These are phyloP conservation scores for Poecilobothrus nobilitatus DNA, from an alignment of 2,888 invertebrate genomes.

Conservation along the genomic window DNA sequence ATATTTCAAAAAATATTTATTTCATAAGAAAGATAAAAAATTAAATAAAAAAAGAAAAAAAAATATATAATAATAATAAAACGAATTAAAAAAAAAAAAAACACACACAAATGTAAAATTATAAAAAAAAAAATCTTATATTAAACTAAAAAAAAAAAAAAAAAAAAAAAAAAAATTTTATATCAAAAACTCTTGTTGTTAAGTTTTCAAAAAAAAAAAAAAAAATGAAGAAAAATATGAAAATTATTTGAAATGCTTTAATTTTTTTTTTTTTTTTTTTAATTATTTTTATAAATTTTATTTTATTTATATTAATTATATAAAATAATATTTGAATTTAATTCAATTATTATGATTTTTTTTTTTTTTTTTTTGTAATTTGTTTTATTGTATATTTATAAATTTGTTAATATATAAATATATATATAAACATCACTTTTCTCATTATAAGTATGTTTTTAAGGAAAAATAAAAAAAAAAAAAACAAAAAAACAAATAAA, in stretches of 20 bases:
- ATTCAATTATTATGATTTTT: neutral
- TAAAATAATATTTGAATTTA: neutral
- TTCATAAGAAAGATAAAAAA: too few relatives aligned
- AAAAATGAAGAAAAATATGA: too few relatives aligned
- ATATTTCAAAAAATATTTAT: too few relatives aligned
- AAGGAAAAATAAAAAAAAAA: neutral
- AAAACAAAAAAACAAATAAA: too few relatives aligned
- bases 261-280: too few relatives aligned
- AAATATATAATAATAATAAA: too few relatives aligned
- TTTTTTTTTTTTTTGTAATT: neutral
- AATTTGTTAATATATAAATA: neutral
- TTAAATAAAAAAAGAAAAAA: too few relatives aligned
- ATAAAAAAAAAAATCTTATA: neutral
- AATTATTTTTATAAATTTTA: too few relatives aligned
- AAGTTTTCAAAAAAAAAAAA: slow-evolving; percentile 1
- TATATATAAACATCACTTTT: neutral
- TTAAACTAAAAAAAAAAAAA: neutral
- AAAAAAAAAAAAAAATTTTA: neutral
- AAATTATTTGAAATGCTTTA: neutral
- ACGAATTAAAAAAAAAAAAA: too few relatives aligned
- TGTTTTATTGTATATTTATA: neutral
- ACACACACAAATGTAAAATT: neutral
- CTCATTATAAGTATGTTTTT: neutral
- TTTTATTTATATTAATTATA: neutral
- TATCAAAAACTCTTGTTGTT: neutral